These are phyloP conservation scores for Acronicta psi DNA, from an alignment of 2,888 invertebrate genomes.

Conservation along the genomic window DNA sequence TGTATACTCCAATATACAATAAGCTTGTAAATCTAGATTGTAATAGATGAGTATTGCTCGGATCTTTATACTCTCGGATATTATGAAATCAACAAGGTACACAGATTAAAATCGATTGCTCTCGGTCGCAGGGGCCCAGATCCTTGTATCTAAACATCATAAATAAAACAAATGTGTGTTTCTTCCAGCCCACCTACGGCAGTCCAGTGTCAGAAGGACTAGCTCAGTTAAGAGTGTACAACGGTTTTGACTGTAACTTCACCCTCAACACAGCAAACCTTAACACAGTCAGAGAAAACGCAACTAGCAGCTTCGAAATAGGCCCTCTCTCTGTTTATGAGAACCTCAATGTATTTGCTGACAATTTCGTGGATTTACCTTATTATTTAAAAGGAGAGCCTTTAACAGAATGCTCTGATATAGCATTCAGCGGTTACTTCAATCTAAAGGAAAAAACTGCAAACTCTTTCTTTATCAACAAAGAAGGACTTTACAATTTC, in stretches of 20 bases:
- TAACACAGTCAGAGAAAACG: constrained; percentile 46
- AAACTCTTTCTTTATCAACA: constrained; percentile 79
- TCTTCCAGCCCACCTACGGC: constrained; percentile 88
- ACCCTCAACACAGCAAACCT: constrained; percentile 66
- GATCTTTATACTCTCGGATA: no score
- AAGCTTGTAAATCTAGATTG: no score
- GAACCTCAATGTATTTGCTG: constrained; percentile 73
- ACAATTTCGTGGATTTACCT: constrained; percentile 64
- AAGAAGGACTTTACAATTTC: constrained; percentile 69
- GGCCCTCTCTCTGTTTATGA: constrained; percentile 81
- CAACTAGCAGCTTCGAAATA: constrained; percentile 54
- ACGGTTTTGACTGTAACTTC: constrained; percentile 90
- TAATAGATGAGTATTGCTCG: no score
- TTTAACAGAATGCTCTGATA: constrained; percentile 63
- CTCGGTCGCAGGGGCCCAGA: no score
- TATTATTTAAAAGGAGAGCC: constrained; percentile 74
- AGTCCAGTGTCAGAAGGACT: constrained; percentile 88
- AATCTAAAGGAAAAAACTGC: constrained; percentile 74
- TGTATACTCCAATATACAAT: no score
- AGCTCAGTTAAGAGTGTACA: constrained; percentile 92
- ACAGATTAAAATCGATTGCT: no score
- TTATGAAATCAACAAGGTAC: no score
- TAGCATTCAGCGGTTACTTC: constrained; percentile 66
- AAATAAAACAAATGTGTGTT: background rate
- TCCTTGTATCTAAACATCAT: no score